Evolutionary conservation across 1,140 invertebrate genomes (phyloP).

Genomic region (Drosophila watanabei): DNA sequence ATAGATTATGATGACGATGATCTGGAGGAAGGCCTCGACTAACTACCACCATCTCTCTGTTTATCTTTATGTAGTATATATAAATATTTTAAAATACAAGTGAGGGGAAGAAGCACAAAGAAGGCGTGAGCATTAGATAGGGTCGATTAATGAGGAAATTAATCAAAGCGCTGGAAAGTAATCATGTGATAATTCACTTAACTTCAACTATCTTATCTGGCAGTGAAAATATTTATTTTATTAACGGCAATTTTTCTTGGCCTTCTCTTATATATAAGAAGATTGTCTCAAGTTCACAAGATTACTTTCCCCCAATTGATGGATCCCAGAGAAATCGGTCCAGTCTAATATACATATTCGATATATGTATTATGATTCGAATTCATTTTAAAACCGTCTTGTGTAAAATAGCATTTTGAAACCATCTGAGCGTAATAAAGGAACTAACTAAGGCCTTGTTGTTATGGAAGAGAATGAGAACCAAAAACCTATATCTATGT

Average conservation of each 20-base stretch:
- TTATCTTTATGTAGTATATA: conserved; percentile 36
- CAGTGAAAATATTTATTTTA: conserved; percentile 4
- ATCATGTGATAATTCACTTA: conserved; percentile 2
- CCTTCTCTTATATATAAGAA: not conserved
- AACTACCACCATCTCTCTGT: conserved; percentile 37
- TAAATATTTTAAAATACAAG: conserved; percentile 46
- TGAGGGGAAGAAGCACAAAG: conserved; percentile 40
- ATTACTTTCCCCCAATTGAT: not conserved
- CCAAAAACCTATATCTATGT: not conserved
- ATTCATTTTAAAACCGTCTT: conserved; percentile 54
- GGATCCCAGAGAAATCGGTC: not conserved
- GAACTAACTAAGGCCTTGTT: conserved; percentile 2
- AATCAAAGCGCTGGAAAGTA: conserved; percentile 13
- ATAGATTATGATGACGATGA: conserved; percentile 78
- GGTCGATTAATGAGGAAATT: not conserved
- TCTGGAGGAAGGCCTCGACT: conserved; percentile 74
- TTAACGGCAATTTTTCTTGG: not conserved
- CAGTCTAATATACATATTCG: conserved; percentile 18
- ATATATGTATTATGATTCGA: conserved; percentile 31
- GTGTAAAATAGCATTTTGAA: conserved; percentile 60
- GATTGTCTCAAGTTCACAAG: not conserved
- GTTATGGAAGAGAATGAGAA: not conserved
- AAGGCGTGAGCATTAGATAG: conserved; percentile 9
- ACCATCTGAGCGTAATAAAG: conserved; percentile 52
- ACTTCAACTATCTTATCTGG: conserved; percentile 2